Percentiles rank a stretch among this genome's conserved stretches.
Evolutionary conservation across 2,888 invertebrate species (phyloP).

Genomic region (Andrena minutula): DNA sequence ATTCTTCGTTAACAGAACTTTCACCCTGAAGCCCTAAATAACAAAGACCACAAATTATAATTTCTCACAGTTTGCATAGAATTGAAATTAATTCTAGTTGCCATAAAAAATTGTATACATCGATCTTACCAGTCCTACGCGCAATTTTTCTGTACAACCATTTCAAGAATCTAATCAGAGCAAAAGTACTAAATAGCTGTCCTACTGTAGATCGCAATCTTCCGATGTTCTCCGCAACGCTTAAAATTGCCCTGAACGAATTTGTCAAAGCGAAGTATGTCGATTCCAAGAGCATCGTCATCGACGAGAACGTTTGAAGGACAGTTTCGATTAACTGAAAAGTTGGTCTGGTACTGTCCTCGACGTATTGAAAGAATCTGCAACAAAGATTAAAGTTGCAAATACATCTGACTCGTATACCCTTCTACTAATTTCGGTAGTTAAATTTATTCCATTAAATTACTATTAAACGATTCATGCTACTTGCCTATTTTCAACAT

Average conservation of each 20-base stretch:
- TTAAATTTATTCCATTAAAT: neutral
- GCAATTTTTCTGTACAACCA: slow-evolving; percentile 93
- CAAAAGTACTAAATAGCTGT: slow-evolving; percentile 95
- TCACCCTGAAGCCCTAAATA: slow-evolving; percentile 73
- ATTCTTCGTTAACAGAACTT: slow-evolving; percentile 79
- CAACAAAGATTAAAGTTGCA: neutral
- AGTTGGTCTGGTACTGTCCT: slow-evolving; percentile 95
- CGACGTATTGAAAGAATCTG: slow-evolving; percentile 94
- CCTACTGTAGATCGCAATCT: slow-evolving; percentile 93
- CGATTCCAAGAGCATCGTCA: slow-evolving; percentile 98
- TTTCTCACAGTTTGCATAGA: too few species aligned
- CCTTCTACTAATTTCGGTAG: too few species aligned
- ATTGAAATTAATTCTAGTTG: too few species aligned
- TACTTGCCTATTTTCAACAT: slow-evolving; percentile 88
- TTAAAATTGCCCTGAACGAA: slow-evolving; percentile 97
- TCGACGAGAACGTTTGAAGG: slow-evolving; percentile 95
- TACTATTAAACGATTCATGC: neutral
- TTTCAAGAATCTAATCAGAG: slow-evolving; percentile 91
- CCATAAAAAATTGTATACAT: neutral
- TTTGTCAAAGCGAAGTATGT: slow-evolving; percentile 98
- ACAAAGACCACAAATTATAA: slow-evolving; percentile 17
- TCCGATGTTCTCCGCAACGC: slow-evolving; percentile 98
- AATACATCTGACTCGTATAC: too few species aligned
- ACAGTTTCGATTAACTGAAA: slow-evolving; percentile 98
- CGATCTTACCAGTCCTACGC: slow-evolving; percentile 87